A percentile compares a stretch with the other conserved stretches of the same genome.
Conservation (phyloP, 1,140 invertebrate species). For the Aphis craccivora region DNA sequence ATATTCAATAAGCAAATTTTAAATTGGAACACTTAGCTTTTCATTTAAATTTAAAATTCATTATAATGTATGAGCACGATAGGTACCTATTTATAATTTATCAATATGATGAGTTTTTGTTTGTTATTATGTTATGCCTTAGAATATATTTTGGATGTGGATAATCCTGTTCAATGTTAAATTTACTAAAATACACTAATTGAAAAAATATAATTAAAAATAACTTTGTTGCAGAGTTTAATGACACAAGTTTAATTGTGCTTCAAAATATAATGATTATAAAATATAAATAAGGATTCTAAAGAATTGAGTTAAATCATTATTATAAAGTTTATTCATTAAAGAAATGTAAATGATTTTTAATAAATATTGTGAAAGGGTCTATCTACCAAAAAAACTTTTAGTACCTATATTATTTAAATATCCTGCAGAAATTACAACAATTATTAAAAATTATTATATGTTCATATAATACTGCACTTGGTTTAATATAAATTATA, state of each 20-base stretch:
- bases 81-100: not conserved
- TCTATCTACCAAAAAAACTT: not conserved
- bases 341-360: not conserved
- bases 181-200: not conserved
- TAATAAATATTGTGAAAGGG: not conserved
- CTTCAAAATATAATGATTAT: not conserved
- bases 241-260: not conserved
- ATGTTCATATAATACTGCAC: not conserved
- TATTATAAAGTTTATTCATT: not conserved
- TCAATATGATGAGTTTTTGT: not conserved
- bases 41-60: not conserved
- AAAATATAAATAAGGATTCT: not conserved
- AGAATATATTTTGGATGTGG: not conserved
- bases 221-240: not conserved
- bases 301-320: not conserved
- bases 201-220: not conserved
- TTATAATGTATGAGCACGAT: not conserved
- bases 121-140: not conserved
- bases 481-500: not conserved
- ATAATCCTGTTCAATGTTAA: not conserved
- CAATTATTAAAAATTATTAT: not conserved
- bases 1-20: not conserved
- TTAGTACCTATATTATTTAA: not conserved
- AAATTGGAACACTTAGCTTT: not conserved
- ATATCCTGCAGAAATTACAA: not conserved